Evolutionary conservation across 1,140 invertebrate genomes (phyloP).

Genomic region (Drosophila nikananu): DNA sequence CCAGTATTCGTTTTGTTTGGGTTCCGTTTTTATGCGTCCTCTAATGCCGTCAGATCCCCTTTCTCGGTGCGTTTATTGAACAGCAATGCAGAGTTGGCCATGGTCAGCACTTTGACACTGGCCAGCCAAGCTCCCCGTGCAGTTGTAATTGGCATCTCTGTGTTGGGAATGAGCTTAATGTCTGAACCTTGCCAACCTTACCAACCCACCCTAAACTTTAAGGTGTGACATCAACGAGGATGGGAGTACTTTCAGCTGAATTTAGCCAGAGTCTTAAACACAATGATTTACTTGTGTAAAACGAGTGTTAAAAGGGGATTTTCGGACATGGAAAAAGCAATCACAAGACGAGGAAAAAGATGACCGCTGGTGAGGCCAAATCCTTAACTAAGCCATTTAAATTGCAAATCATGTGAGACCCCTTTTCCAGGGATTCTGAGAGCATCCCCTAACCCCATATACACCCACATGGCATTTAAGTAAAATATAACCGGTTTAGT

Average conservation of each 20-base stretch:
- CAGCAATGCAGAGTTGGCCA: conserved; percentile 46
- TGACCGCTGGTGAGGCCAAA: conserved; percentile 40
- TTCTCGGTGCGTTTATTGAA: conserved; percentile 27
- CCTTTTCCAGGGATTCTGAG: conserved; percentile 20
- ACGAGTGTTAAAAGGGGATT: conserved; percentile 40
- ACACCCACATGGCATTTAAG: conserved; percentile 16
- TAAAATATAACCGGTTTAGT: conserved; percentile 50
- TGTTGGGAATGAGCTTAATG: conserved; percentile 45
- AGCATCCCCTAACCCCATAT: not conserved
- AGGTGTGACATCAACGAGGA: conserved; percentile 35
- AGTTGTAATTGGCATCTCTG: conserved; percentile 74
- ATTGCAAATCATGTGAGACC: conserved; percentile 58
- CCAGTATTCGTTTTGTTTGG: conserved; percentile 5
- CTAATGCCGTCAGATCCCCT: conserved; percentile 39
- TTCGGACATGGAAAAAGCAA: conserved; percentile 37
- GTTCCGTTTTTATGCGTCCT: conserved; percentile 34
- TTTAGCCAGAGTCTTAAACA: conserved; percentile 12
- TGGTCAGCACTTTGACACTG: conserved; percentile 34
- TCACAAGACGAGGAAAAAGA: conserved; percentile 24
- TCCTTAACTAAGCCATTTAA: conserved; percentile 65
- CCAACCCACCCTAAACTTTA: conserved; percentile 15
- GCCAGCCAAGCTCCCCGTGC: conserved; percentile 33
- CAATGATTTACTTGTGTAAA: conserved; percentile 37
- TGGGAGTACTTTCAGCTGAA: not conserved
- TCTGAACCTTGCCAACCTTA: conserved; percentile 8